Conservation (phyloP, 2,797 vertebrate genomes). For the Buphagus erythrorhynchus region DNA sequence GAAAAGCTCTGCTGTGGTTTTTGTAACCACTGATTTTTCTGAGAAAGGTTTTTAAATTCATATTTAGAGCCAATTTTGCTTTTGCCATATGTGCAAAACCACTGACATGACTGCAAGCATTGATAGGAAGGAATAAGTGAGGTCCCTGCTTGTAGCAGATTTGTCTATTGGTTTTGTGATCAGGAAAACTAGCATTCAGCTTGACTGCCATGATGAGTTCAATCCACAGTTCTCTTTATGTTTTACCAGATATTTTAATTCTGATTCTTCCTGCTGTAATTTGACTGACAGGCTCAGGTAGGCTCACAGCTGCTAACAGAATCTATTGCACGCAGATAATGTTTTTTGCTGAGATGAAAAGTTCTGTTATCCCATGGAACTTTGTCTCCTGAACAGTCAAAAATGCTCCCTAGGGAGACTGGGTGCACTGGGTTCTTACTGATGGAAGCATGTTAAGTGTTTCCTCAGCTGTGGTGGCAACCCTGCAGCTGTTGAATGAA, state of each 20-base stretch:
- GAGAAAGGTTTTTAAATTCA: neutral
- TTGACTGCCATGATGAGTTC: neutral
- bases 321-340: accelerated
- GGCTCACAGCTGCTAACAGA: neutral
- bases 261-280: neutral
- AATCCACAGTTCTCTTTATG: too few species aligned
- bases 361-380: neutral
- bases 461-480: neutral
- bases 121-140: neutral
- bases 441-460: accelerated
- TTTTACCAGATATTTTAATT: neutral
- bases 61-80: neutral
- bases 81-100: neutral
- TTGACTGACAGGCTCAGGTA: neutral
- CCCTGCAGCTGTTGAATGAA: neutral
- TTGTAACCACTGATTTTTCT: neutral
- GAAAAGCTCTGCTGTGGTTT: neutral
- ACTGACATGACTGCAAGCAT: neutral
- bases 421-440: neutral
- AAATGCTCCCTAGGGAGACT: neutral
- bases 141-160: neutral
- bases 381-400: neutral
- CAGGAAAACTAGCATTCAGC: neutral
- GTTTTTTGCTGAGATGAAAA: neutral
- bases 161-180: neutral